Percentiles rank a stretch among this genome's conserved stretches.
Evolutionary conservation across 1,140 invertebrate species (phyloP).

Genomic region (Cotesia chilonis): DNA sequence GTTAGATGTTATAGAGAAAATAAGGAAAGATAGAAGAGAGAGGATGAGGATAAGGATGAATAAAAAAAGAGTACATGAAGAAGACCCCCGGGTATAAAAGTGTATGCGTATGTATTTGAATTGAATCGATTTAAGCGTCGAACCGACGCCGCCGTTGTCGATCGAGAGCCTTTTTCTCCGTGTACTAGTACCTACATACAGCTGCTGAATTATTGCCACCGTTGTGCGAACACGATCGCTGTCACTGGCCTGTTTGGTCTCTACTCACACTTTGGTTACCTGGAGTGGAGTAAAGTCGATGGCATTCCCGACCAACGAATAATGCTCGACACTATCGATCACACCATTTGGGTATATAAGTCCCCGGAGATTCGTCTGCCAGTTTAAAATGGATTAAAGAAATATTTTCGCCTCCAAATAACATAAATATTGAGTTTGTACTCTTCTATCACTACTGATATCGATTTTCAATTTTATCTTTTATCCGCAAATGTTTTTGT

Average conservation of each 20-base stretch:
- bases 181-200: background rate
- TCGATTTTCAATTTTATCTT: too few relatives aligned
- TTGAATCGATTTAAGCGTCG: conserved; percentile 38
- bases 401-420: background rate
- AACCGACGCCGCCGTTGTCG: conserved; percentile 16
- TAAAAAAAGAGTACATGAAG: background rate
- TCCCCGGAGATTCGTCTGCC: background rate
- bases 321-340: conserved; percentile 31
- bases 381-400: conserved; percentile 11
- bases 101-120: conserved; percentile 33
- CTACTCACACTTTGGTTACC: conserved; percentile 3
- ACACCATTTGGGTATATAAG: conserved; percentile 13
- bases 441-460: too few relatives aligned
- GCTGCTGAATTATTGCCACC: conserved; percentile 31
- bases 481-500: too few relatives aligned
- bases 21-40: background rate
- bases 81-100: background rate
- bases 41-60: background rate
- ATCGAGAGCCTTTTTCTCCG: background rate
- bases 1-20: too few relatives aligned
- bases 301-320: conserved; percentile 14
- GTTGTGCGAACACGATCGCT: conserved; percentile 33
- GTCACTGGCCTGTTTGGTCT: conserved; percentile 14
- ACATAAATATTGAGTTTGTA: too few relatives aligned
- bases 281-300: conserved; percentile 21